Evolutionary conservation across 2,113 vertebrate species (phyloP), one percentile per base, ranked within the genome.

Genomic region (Eurypyga helias): DNA sequence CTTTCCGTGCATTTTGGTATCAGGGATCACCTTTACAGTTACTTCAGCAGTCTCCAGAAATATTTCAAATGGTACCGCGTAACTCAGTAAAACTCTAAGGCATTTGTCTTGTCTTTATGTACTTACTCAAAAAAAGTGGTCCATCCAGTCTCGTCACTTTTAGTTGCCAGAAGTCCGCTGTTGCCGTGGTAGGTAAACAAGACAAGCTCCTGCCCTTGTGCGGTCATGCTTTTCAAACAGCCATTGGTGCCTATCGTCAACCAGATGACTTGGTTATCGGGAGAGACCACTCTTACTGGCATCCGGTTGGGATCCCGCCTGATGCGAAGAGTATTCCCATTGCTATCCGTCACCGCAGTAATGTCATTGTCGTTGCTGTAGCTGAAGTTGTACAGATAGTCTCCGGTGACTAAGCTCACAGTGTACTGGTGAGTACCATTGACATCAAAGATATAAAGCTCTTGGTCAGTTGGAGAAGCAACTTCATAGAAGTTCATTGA

Each of bases 61-160:
- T 77, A 89, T 38, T 79, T 80, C 34, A 80, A 72, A 76, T 6
- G 31, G 29, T 49, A 24, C 14, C 24, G 38, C 5, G 12, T 7
- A 76, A 55, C 54, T 36, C 76, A 55, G 24, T 28, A n/a, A 67
- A 81, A 49, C 28, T 28, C 4, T 16, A 64, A 26, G 29, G 38
- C n/a, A 72, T 13, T 25, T 45, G 10, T 69, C 7, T 61, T 72
- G 8, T 31, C 70, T 87, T 38, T 25, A 76, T 70, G 9, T 94
- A 99, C 99, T 99, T 98, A 99, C 99, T 99, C 99, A 89, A 99
- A 99, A 96, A 99, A 99, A 8, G 99, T 99, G 5, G 99, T 99
- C 99, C 99, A 99, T 80, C 99, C 99, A 31, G 99, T 99, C 95
- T 99, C 99, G 28, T 99, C 99, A 0, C 99, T 99, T 97, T 99